These are phyloP conservation scores for Silvanus unidentatus DNA, from an alignment of 2,888 invertebrate species.

Conservation along the genomic window DNA sequence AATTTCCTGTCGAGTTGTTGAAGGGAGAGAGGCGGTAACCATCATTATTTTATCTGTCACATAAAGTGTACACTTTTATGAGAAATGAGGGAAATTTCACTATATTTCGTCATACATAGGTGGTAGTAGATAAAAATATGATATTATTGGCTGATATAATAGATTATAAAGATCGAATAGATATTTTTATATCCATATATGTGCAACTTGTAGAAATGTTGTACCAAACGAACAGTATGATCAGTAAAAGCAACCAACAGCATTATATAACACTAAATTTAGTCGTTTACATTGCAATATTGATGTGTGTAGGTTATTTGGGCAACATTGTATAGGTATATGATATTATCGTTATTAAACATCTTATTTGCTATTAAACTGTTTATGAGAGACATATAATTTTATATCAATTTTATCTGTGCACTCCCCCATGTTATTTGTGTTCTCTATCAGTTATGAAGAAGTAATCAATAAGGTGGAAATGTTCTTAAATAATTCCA, in stretches of 20 bases:
- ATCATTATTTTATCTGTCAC: too few relatives aligned
- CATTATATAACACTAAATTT: conserved; percentile 8
- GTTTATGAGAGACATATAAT: conserved; percentile 26
- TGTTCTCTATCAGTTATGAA: conserved; percentile 18
- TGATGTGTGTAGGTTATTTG: conserved; percentile 15
- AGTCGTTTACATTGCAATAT: conserved; percentile 13
- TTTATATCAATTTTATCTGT: conserved; percentile 27
- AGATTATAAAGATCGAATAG: conserved; percentile 14
- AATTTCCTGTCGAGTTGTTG: too few relatives aligned
- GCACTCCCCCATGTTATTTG: conserved; percentile 12
- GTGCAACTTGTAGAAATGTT: conserved; percentile 9
- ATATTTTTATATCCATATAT: conserved; percentile 11
- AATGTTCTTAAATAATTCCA: too few relatives aligned
- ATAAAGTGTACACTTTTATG: too few relatives aligned
- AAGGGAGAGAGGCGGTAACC: too few relatives aligned
- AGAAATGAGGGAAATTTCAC: too few relatives aligned
- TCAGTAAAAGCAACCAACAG: too few relatives aligned
- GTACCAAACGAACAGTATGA: too few relatives aligned
- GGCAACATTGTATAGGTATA: conserved; percentile 24
- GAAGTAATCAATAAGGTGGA: conserved; percentile 25
- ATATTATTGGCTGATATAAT: conserved; percentile 12
- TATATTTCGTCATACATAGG: conserved; percentile 10
- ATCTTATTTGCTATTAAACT: conserved; percentile 28
- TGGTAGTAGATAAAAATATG: neutral
- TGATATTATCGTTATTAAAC: conserved; percentile 26